Base-by-base conservation (phyloP, 37 sponge, comb jelly and placozoan species). In the Ianthella basta region DNA sequence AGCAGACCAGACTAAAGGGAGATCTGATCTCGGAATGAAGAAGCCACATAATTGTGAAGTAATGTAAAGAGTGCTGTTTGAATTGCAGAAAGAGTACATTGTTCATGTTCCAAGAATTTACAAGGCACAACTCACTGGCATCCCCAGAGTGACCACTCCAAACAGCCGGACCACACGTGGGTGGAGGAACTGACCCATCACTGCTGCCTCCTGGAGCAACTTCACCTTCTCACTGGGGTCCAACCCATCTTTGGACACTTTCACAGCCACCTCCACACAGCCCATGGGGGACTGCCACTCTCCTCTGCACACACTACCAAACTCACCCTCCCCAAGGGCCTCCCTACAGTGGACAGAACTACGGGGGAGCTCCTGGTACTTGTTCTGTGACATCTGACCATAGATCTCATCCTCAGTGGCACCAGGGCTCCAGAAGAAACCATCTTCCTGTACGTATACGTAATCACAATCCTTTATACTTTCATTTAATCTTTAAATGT, bases 221-320 rank as follows among this genome's bases (percentile, higher is more conserved):
- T 69, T 69, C 70, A 69, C 33, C 34, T 33, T 69, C 27, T 69
- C 70, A 18, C 27, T 33, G 2, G 70, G 34, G 35, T 69, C 70
- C 50, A 44, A 44, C 4, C 35, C 33, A 69, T 69, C 34, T 1
- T n/a, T 69, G 33, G 70, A 69, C 34, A 69, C 70, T 6, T 69
- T 69, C 70, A 69, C 70, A 16, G 70, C 70, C 29, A 30, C 70
- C 34, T 69, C 70, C 34, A 69, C 70, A 24, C 35, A 35, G 34
- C 70, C 70, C 29, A 69, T 34, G 70, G 70, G 33, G 34, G 70
- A 69, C 70, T 34, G 34, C 70, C 70, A 69, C 70, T 69, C 70
- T 6, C 70, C 70, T 18, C 34, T 18, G 70, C 3, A 69, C 33
- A 69, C 70, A 15, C 27, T 4, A 32, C 70, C 34, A 30, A 69